Percentiles rank a stretch among this genome's conserved stretches.
Evolutionary conservation across 1,140 invertebrate genomes (phyloP).

Genomic region (Charaxes varanes): DNA sequence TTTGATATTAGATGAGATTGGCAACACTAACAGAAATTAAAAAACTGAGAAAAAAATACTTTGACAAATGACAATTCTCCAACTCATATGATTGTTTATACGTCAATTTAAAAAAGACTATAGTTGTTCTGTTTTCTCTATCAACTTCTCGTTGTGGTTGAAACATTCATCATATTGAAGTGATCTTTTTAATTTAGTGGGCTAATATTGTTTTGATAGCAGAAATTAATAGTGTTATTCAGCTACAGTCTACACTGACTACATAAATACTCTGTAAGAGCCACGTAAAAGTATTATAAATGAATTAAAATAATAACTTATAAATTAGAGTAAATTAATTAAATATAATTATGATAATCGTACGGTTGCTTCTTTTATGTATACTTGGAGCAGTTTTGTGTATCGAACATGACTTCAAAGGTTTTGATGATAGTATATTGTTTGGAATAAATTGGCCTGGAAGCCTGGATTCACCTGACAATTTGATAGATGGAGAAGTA

Average conservation of each 20-base stretch:
- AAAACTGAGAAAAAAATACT: background rate
- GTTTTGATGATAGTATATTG: conserved; percentile 87
- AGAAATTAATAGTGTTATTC: too few species aligned
- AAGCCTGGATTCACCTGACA: conserved; percentile 64
- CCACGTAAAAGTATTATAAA: too few species aligned
- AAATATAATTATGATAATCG: conserved; percentile 22
- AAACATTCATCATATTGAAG: background rate
- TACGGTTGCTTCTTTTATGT: conserved; percentile 31
- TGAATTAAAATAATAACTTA: too few species aligned
- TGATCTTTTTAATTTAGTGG: background rate
- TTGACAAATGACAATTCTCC: conserved; percentile 48
- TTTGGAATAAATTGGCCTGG: conserved; percentile 89
- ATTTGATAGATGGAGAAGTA: conserved; percentile 28
- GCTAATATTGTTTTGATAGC: background rate
- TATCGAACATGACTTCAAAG: conserved; percentile 78
- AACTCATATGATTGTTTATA: conserved; percentile 31
- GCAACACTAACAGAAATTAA: background rate
- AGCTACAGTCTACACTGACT: too few species aligned
- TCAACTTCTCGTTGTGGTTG: too few species aligned
- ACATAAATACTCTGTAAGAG: too few species aligned
- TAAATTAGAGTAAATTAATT: background rate
- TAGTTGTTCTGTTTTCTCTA: background rate
- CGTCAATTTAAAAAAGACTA: conserved; percentile 3
- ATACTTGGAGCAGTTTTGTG: conserved; percentile 31
- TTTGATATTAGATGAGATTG: too few species aligned